phyloP scores from a whole-genome alignment of 2,888 invertebrate genomes.

The Reticulitermes lucifugus region DNA sequence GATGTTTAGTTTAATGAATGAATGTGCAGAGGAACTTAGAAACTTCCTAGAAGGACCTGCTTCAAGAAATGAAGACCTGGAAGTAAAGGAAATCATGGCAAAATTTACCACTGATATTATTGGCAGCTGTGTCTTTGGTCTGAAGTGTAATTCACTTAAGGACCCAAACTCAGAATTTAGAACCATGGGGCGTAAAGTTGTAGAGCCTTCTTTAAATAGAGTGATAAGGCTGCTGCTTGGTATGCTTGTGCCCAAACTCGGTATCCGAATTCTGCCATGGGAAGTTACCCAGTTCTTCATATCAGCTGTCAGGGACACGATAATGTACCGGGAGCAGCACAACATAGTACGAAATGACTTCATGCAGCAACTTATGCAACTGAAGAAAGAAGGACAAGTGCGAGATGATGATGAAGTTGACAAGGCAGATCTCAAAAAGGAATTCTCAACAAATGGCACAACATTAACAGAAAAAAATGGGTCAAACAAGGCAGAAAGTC shows the following conservation, averaged over 20 bases:
- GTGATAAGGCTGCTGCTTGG: constrained; percentile 15
- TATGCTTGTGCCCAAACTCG: neutral
- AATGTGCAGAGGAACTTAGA: constrained; percentile 56
- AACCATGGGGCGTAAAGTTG: constrained; percentile 23
- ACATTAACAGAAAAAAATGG: constrained; percentile 12
- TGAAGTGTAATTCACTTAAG: constrained; percentile 28
- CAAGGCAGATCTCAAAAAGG: neutral
- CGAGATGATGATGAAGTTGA: neutral
- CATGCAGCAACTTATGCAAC: constrained; percentile 25
- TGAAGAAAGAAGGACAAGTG: constrained; percentile 24
- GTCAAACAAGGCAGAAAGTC: neutral
- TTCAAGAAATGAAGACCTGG: neutral
- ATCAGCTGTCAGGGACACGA: constrained; percentile 17
- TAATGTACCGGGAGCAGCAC: constrained; percentile 22
- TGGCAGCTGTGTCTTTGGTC: constrained; percentile 23
- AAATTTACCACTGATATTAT: constrained; percentile 35
- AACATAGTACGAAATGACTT: constrained; percentile 20
- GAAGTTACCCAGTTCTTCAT: constrained; percentile 29
- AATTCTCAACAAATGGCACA: neutral
- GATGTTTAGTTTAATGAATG: constrained; percentile 59
- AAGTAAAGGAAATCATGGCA: constrained; percentile 25
- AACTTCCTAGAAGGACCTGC: neutral
- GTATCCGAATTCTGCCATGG: constrained; percentile 2
- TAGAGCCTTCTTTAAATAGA: neutral
- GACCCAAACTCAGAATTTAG: constrained; percentile 31